These are phyloP conservation scores for Leptoteleia sp. DNA, from an alignment of 1,140 invertebrate genomes.

Conservation along the genomic window DNA sequence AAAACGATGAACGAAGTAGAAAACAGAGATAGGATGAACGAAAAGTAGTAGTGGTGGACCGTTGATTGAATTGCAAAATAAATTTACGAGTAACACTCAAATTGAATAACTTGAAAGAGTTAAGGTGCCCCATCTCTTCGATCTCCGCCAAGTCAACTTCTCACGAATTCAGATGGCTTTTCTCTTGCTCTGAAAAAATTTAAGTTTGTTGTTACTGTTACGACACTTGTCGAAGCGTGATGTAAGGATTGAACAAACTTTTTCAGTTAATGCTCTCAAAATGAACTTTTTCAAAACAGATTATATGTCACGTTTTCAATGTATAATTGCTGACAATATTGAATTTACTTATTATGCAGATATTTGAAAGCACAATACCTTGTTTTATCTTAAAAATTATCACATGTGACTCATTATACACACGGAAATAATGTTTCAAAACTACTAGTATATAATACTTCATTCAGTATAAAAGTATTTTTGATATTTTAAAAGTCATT, in stretches of 20 bases:
- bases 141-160: constrained; percentile 28
- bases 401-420: no score
- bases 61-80: constrained; percentile 74
- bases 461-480: no score
- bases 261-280: constrained; percentile 25
- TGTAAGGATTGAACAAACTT: constrained; percentile 40
- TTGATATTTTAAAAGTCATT: no score
- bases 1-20: constrained; percentile 22
- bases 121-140: constrained; percentile 57
- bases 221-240: constrained; percentile 37
- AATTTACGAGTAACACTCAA: constrained; percentile 67
- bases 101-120: constrained; percentile 73
- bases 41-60: constrained; percentile 33
- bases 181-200: constrained; percentile 31
- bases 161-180: constrained; percentile 45
- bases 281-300: constrained; percentile 16
- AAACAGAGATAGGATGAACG: constrained; percentile 27
- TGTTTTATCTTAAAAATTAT: no score
- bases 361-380: no score
- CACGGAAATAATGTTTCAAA: no score
- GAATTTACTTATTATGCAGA: no score
- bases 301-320: neutral
- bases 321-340: no score
- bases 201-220: constrained; percentile 49
- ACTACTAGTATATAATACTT: no score